Evolutionary conservation across 2,888 invertebrate species (phyloP).

Genomic region (Trachelus iudaicus): DNA sequence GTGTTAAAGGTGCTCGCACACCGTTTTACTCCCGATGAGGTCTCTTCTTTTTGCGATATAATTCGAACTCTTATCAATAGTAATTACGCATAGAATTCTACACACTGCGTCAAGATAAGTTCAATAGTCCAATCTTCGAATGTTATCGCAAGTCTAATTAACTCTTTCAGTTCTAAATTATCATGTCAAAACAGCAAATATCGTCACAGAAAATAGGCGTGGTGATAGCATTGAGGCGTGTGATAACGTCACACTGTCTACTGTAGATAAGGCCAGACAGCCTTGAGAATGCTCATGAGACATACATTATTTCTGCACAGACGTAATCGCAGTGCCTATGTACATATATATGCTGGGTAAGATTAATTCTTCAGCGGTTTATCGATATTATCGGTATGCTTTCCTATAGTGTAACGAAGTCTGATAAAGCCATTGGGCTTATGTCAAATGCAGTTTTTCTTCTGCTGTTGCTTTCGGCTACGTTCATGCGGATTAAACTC

Average conservation of each 20-base stretch:
- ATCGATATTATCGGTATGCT: not conserved
- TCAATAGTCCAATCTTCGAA: not conserved
- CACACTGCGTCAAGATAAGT: not conserved
- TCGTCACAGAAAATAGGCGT: not conserved
- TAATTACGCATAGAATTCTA: not conserved
- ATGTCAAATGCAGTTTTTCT: not conserved
- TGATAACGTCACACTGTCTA: slow-evolving; percentile 27
- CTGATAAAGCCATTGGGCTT: not conserved
- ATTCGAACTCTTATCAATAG: not conserved
- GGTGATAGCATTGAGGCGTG: not conserved
- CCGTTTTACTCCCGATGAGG: not conserved
- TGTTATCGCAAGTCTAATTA: not conserved
- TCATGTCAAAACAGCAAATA: not conserved
- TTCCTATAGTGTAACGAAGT: not conserved
- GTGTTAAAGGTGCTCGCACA: not conserved
- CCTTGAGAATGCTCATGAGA: not conserved
- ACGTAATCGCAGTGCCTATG: not conserved
- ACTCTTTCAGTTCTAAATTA: not conserved
- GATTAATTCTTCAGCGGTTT: not conserved
- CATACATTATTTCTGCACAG: not conserved
- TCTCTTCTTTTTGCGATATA: not conserved
- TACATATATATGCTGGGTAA: not conserved
- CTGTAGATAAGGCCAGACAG: slow-evolving; percentile 27
- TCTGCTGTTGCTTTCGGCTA: not conserved
- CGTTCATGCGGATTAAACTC: not conserved